A percentile compares a stretch with the other conserved stretches of the same genome.
phyloP scores from a whole-genome alignment of 2,797 vertebrate species.

The Platalea minor region DNA sequence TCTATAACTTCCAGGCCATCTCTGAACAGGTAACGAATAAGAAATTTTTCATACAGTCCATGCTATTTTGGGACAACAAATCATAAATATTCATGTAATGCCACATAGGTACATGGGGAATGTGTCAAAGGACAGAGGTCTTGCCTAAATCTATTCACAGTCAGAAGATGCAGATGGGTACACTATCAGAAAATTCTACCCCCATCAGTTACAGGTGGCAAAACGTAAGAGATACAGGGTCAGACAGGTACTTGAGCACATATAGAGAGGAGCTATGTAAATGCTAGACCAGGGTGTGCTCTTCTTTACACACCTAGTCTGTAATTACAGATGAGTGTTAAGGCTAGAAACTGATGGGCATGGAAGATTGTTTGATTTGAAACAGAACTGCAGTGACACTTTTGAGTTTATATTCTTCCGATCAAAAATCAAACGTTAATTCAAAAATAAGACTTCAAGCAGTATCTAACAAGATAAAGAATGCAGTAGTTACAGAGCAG shows the following conservation, averaged over 20 bases:
- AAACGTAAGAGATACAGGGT: not conserved
- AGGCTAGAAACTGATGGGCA: not conserved
- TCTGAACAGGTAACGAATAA: slow-evolving; percentile 80
- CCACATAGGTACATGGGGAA: not conserved
- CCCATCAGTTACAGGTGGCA: not conserved
- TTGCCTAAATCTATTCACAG: not conserved
- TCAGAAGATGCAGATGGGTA: not conserved
- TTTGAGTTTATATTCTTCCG: not conserved
- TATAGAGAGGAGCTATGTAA: not conserved
- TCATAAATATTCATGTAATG: not conserved
- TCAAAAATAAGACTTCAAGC: not conserved
- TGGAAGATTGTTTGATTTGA: not conserved
- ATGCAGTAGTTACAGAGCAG: not conserved
- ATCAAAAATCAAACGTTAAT: not conserved
- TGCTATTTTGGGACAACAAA: not conserved
- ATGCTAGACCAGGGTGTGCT: not conserved
- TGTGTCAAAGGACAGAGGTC: not conserved
- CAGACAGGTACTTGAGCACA: not conserved
- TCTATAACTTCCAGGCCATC: slow-evolving; percentile 92
- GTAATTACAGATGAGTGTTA: not conserved
- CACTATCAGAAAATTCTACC: not conserved
- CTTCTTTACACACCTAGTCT: not conserved
- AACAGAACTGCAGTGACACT: not conserved
- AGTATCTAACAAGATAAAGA: not conserved
- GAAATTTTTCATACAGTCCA: not conserved